A percentile compares a stretch with the other conserved stretches of the same genome.
phyloP scores from a whole-genome alignment of 2,797 vertebrate genomes.

The Periparus ater region DNA sequence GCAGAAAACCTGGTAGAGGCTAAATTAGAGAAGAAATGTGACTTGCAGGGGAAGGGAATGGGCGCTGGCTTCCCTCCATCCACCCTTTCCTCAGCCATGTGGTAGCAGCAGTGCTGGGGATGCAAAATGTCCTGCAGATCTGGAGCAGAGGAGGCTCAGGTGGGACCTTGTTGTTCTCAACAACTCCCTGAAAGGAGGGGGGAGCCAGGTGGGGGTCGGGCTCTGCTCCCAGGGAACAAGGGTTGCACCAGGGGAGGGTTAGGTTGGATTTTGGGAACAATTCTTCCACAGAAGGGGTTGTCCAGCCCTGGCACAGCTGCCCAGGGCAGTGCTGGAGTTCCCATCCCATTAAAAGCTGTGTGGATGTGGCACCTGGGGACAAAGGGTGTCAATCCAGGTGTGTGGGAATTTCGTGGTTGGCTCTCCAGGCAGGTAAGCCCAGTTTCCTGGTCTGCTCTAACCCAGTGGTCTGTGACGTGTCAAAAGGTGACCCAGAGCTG shows the following conservation, averaged over 20 bases:
- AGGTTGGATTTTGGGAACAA: background rate
- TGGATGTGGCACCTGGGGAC: background rate
- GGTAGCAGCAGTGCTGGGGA: background rate
- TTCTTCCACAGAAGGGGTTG: background rate
- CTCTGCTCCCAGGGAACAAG: background rate
- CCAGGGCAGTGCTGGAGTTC: background rate
- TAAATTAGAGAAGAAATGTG: background rate
- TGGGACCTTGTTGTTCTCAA: background rate
- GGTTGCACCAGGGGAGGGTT: background rate
- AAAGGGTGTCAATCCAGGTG: accelerated
- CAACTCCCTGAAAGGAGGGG: background rate
- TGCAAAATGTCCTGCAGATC: background rate
- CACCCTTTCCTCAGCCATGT: background rate
- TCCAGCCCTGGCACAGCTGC: background rate
- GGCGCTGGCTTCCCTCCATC: background rate
- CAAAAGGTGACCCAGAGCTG: background rate
- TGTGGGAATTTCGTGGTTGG: background rate
- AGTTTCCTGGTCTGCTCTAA: background rate
- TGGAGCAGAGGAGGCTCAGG: background rate
- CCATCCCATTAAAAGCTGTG: accelerated
- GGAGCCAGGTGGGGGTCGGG: accelerated
- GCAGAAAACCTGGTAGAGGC: background rate
- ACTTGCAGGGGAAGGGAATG: background rate
- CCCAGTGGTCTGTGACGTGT: background rate
- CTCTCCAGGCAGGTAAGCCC: background rate